These are phyloP conservation scores for Myotis yumanensis DNA, from an alignment of 2,113 vertebrate species.

Conservation along the genomic window DNA sequence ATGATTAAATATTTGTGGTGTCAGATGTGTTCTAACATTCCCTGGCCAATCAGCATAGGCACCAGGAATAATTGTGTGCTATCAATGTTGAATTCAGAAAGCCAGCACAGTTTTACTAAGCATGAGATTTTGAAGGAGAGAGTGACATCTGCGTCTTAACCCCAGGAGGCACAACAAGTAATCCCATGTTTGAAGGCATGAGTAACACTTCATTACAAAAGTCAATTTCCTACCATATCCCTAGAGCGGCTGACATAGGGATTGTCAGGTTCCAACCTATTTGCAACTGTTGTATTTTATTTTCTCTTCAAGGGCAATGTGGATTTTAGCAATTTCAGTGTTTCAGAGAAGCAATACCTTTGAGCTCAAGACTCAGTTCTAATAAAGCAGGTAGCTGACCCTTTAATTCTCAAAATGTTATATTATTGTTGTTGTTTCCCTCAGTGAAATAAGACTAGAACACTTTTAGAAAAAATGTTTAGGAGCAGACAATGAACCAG, in stretches of 20 bases:
- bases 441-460: slow-evolving; percentile 49
- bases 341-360: slow-evolving; percentile 7
- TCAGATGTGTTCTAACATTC: background rate
- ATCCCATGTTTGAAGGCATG: slow-evolving; percentile 70
- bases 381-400: slow-evolving; percentile 48
- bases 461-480: slow-evolving; percentile 21
- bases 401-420: slow-evolving; percentile 55
- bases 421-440: background rate
- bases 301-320: slow-evolving; percentile 38
- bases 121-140: slow-evolving; percentile 9
- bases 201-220: slow-evolving; percentile 76
- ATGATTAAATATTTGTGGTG: background rate
- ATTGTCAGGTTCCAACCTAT: slow-evolving; percentile 62
- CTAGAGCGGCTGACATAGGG: slow-evolving; percentile 73
- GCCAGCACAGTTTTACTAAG: background rate
- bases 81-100: background rate
- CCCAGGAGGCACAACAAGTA: slow-evolving; percentile 71
- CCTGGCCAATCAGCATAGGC: background rate
- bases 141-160: slow-evolving; percentile 52
- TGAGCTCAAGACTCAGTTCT: slow-evolving; percentile 37
- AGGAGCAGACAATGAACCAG: background rate
- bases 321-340: background rate
- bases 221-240: slow-evolving; percentile 71
- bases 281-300: slow-evolving; percentile 68
- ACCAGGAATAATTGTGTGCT: background rate